phyloP scores from a whole-genome alignment of 53 echinoderm and acorn worm genomes.

The Paracentrotus lividus region DNA sequence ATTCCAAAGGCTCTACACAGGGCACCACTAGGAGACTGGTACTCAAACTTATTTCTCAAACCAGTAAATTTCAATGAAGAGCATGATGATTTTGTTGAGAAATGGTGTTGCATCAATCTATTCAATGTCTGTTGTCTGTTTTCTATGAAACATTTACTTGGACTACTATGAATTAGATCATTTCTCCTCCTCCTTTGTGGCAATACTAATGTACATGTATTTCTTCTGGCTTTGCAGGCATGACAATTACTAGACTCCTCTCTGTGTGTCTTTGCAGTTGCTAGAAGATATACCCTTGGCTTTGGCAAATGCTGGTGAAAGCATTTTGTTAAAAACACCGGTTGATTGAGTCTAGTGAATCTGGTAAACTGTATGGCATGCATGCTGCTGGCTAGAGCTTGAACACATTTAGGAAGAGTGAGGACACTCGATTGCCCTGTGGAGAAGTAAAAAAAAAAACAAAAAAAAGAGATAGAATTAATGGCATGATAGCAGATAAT shows the following conservation, averaged over 20 bases:
- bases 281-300: not conserved
- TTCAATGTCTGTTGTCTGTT: not conserved
- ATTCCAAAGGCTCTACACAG: constrained; percentile 22
- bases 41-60: not conserved
- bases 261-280: not conserved
- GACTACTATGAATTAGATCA: no score
- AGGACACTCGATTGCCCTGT: not conserved
- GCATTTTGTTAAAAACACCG: constrained; percentile 12
- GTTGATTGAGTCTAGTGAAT: not conserved
- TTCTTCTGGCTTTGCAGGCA: not conserved
- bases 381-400: not conserved
- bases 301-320: not conserved
- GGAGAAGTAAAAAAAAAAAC: not conserved
- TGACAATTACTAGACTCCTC: not conserved
- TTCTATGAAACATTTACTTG: not conserved
- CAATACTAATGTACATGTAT: not conserved
- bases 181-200: not conserved
- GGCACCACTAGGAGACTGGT: not conserved
- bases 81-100: not conserved
- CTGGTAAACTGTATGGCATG: not conserved
- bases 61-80: not conserved
- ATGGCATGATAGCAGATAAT: no score
- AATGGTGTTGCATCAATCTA: not conserved
- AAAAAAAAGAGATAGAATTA: not conserved
- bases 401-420: not conserved